A percentile compares a stretch with the other conserved stretches of the same genome.
Conservation (phyloP, 1,140 invertebrate species). For the Cotesia glomerata region DNA sequence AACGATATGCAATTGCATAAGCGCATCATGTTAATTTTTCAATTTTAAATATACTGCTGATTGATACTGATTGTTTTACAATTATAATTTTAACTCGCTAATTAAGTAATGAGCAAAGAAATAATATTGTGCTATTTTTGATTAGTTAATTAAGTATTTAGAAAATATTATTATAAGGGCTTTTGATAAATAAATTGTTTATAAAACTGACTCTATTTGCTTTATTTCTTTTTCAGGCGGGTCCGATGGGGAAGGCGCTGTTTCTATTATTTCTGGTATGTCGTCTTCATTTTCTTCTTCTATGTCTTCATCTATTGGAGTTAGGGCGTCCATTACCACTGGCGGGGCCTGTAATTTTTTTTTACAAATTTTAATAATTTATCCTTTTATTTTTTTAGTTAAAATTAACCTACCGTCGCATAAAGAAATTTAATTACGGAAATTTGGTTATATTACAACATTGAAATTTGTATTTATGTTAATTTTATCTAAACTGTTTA, state of each 20-base stretch:
- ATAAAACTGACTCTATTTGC: slow-evolving; percentile 72
- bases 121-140: background rate
- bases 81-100: slow-evolving; percentile 35
- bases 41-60: slow-evolving; percentile 51
- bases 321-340: slow-evolving; percentile 73
- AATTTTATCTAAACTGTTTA: no score
- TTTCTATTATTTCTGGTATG: slow-evolving; percentile 72
- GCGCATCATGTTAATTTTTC: background rate
- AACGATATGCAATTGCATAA: background rate
- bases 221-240: slow-evolving; percentile 68
- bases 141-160: background rate
- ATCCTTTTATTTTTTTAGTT: background rate
- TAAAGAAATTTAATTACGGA: no score
- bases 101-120: background rate
- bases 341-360: slow-evolving; percentile 64
- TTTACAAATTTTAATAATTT: background rate
- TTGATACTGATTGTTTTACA: slow-evolving; percentile 60
- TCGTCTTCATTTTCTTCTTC: slow-evolving; percentile 80
- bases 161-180: slow-evolving; percentile 4
- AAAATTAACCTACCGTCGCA: no score
- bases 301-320: slow-evolving; percentile 81
- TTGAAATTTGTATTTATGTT: no score
- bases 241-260: slow-evolving; percentile 67
- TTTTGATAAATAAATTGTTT: slow-evolving; percentile 41
- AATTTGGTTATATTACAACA: no score